These are phyloP conservation scores for Agriopis leucophaearia DNA, from an alignment of 2,888 invertebrate genomes.

Conservation along the genomic window DNA sequence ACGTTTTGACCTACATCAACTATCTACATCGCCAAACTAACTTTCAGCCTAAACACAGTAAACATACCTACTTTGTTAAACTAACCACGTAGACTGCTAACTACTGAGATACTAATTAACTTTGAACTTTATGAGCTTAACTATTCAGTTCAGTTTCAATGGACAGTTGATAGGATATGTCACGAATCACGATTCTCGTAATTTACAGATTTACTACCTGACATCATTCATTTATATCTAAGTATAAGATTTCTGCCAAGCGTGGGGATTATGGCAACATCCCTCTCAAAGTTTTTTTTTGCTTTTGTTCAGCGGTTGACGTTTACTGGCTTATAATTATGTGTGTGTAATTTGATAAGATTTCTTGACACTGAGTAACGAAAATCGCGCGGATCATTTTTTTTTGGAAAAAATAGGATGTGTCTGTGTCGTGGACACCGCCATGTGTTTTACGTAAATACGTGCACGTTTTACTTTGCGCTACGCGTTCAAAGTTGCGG, in stretches of 20 bases:
- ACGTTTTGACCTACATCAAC: slow-evolving; percentile 38
- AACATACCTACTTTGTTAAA: slow-evolving; percentile 23
- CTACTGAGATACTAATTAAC: slow-evolving; percentile 3
- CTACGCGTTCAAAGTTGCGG: no score
- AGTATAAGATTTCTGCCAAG: no score
- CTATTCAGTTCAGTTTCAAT: slow-evolving; percentile 15
- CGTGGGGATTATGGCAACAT: no score
- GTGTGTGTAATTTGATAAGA: neutral
- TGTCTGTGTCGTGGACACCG: no score
- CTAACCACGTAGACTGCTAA: slow-evolving; percentile 26
- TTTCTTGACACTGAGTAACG: neutral
- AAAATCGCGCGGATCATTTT: no score
- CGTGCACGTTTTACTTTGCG: no score
- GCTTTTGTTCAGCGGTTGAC: no score
- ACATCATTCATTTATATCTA: neutral
- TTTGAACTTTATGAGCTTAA: slow-evolving; percentile 1
- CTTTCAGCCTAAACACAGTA: slow-evolving; percentile 31
- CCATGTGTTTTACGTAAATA: no score
- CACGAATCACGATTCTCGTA: slow-evolving; percentile 31
- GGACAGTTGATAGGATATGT: slow-evolving; percentile 16
- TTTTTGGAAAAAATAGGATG: no score
- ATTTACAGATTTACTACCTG: neutral
- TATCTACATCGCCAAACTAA: slow-evolving; percentile 28
- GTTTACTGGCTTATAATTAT: no score
- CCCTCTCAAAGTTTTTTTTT: no score